Evolutionary conservation across 2,113 vertebrate genomes (phyloP).

Genomic region (Cyphomyrus discorhynchus): DNA sequence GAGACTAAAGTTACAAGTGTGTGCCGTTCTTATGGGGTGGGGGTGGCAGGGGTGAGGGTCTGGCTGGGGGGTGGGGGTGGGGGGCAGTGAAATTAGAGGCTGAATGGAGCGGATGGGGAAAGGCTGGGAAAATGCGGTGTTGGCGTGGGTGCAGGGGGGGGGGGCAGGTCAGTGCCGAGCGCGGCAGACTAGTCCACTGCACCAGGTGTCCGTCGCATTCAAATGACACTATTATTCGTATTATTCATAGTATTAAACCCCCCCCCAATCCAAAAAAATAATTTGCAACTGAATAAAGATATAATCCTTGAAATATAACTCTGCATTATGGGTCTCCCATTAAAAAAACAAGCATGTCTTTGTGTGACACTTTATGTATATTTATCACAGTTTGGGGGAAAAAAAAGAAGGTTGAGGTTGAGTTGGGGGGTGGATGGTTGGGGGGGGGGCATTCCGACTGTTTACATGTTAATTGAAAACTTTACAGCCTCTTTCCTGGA

Average conservation of each 20-base stretch:
- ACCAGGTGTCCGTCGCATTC: conserved; percentile 99
- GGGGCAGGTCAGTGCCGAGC: conserved; percentile 66
- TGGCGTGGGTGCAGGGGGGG: background rate
- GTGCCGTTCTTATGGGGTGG: conserved; percentile 85
- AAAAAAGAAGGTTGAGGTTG: conserved; percentile 21
- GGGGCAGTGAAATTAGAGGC: conserved; percentile 91
- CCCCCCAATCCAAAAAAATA: conserved; percentile 67
- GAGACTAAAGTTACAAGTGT: conserved; percentile 99
- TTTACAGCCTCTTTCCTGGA: conserved; percentile 70
- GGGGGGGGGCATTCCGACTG: conserved; percentile 68
- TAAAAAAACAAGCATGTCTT: conserved; percentile 94
- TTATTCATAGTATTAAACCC: conserved; percentile 87
- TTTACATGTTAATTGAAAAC: conserved; percentile 92
- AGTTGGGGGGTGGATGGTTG: background rate
- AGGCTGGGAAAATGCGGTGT: conserved; percentile 21
- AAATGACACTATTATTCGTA: conserved; percentile 99
- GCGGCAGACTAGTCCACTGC: conserved; percentile 77
- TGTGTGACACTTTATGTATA: conserved; percentile 94
- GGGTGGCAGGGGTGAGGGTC: too few species aligned
- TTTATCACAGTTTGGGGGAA: conserved; percentile 80
- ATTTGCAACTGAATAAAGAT: conserved; percentile 99
- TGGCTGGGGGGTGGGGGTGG: too few species aligned
- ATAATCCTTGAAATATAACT: conserved; percentile 99
- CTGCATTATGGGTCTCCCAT: conserved; percentile 94
- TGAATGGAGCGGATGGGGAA: conserved; percentile 47